Conservation (phyloP, 2,888 invertebrate genomes). For the Cloeon dipterum region DNA sequence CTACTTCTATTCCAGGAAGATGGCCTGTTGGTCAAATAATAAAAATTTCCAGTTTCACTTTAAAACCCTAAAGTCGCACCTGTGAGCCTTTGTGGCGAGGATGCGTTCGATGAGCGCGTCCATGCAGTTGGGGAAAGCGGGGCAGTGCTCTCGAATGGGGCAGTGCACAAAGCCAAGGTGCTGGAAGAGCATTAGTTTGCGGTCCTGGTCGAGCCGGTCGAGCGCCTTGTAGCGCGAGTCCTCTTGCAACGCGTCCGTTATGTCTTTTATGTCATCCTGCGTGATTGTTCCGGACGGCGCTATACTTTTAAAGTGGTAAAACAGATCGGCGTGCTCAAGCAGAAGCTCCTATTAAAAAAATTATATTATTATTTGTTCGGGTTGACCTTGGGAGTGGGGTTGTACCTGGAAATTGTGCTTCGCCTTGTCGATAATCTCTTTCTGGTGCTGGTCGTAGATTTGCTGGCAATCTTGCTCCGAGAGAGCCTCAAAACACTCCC, state of each 20-base stretch:
- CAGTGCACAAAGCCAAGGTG: slow-evolving; percentile 90
- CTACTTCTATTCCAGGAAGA: slow-evolving; percentile 38
- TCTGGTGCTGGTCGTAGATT: slow-evolving; percentile 85
- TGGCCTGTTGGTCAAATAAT: slow-evolving; percentile 19
- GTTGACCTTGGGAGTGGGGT: background rate
- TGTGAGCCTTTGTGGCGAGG: slow-evolving; percentile 39
- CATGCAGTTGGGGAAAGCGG: slow-evolving; percentile 64
- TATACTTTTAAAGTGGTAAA: slow-evolving; percentile 79
- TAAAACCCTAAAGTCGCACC: slow-evolving; percentile 14
- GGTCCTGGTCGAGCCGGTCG: slow-evolving; percentile 80
- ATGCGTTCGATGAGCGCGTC: slow-evolving; percentile 51
- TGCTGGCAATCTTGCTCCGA: slow-evolving; percentile 74
- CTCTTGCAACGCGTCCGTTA: slow-evolving; percentile 74
- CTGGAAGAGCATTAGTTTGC: slow-evolving; percentile 83
- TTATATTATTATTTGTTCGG: no score
- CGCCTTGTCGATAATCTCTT: slow-evolving; percentile 68
- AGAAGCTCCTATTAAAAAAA: slow-evolving; percentile 76
- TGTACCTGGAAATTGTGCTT: slow-evolving; percentile 67
- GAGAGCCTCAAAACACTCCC: slow-evolving; percentile 82
- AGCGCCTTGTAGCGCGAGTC: slow-evolving; percentile 87
- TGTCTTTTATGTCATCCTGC: slow-evolving; percentile 82
- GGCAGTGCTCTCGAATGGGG: slow-evolving; percentile 85
- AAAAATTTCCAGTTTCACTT: slow-evolving; percentile 2
- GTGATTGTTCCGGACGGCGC: slow-evolving; percentile 77
- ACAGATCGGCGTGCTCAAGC: slow-evolving; percentile 77